Base-by-base conservation (phyloP, 2,797 vertebrate species). In the Bradypodion ventrale region DNA sequence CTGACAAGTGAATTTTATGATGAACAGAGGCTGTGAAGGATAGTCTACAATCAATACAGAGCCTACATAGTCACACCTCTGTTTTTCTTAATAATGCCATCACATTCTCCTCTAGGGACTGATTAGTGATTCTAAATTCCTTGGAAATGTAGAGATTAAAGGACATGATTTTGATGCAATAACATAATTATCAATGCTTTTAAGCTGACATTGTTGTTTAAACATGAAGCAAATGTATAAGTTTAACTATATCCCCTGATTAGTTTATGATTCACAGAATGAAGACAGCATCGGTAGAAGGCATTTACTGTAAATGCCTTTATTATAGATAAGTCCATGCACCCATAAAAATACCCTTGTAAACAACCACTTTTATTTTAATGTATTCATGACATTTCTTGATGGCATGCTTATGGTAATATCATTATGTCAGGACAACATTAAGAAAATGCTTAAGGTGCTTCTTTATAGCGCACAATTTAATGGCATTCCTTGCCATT, bases 321-420 rank as follows among this genome's bases (percentile, higher is more conserved):
- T 85, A 63, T 52, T 89, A 84, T 76, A 92, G 73, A 85, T 86
- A 91, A 87, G 23, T 88, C 0, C 13, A 7, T 63, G 70, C 77
- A 63, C 78, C 73, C 86, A 75, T 77, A 86, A 87, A 79, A 27
- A 8, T 75, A 65, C 13, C 77, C 46, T 87, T 91, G 35, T 70
- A 91, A 92, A 85, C 56, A 89, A 76, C 69, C 88, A 27, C 82
- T 89, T 60, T 88, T 12, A 80, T 87, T 86, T 88, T 92, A 91
- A 89, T 59, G 0, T 9, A 75, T 80, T 90, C 84, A 52, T 87
- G 75, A 90, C 87, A 63, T 82, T 87, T 37, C 65, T 49, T 15
- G 78, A 85, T 86, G 87, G 83, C 44, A 66, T 75, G 62, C 42
- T 74, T 83, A 83, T 72, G 66, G 80, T 77, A 90, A 93, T 85